These are phyloP conservation scores for Dryocosmus kuriphilus DNA, from an alignment of 2,888 invertebrate genomes.

Conservation along the genomic window DNA sequence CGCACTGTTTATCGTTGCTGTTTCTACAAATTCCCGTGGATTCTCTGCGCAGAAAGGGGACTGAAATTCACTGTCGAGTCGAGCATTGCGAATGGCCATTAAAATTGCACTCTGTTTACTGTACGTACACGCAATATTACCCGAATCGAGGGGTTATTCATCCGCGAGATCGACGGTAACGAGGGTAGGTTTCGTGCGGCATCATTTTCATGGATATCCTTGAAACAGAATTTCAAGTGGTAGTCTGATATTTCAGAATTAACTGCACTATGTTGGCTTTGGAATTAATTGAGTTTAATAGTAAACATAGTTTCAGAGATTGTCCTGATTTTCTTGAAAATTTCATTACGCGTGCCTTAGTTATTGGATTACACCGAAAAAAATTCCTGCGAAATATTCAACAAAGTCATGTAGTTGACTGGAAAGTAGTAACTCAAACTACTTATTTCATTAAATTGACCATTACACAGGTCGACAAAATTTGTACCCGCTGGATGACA, in stretches of 20 bases:
- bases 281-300: slow-evolving; percentile 19
- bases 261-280: neutral
- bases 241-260: neutral
- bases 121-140: slow-evolving; percentile 12
- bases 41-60: neutral
- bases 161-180: slow-evolving; percentile 23
- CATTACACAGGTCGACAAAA: too few relatives aligned
- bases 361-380: too few relatives aligned
- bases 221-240: slow-evolving; percentile 12
- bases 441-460: too few relatives aligned
- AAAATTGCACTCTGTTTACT: slow-evolving; percentile 24
- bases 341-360: neutral
- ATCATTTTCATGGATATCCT: slow-evolving; percentile 20
- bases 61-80: neutral
- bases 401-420: too few relatives aligned
- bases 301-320: neutral
- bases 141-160: slow-evolving; percentile 23
- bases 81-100: slow-evolving; percentile 10
- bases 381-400: too few relatives aligned
- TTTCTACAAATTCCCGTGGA: neutral
- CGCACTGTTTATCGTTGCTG: slow-evolving; percentile 17
- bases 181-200: slow-evolving; percentile 13
- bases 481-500: too few relatives aligned
- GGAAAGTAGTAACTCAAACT: too few relatives aligned
- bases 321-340: neutral